Evolutionary conservation across 2,113 vertebrate genomes (phyloP), one percentile per base, ranked within the genome.

Genomic region (Otis tarda): DNA sequence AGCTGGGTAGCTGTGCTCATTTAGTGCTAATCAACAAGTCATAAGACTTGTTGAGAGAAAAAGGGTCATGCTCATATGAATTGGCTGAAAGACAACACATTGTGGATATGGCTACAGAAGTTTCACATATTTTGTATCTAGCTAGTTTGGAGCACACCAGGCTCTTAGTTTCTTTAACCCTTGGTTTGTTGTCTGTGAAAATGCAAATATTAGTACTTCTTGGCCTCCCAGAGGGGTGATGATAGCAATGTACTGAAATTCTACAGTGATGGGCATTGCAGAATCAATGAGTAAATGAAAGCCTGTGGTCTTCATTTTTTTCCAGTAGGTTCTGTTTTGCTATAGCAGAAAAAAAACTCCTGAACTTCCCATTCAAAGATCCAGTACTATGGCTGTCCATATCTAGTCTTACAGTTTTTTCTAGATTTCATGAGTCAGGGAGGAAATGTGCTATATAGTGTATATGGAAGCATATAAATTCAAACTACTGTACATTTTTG

Each of bases 31-130:
- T 43, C 53, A 68, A 31, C 41, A 56, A 83, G 49, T 65, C 5
- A 2, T 24, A 59, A 69, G 68, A 31, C 56, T 79, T n/a, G 8
- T 20, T 60, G 31, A 37, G 37, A 74, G 73, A n/a, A 57, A 28
- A 77, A 70, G 8, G 27, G 33, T 90, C 27, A 70, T 0, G 1
- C 41, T 47, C 2, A 0, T 23, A 14, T 11, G 11, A 37, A 14
- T 52, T 65, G 47, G 63, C 77, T 83, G 33, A 47, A 77, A 78
- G 43, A 18, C 43, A 68, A 31, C 47, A 45, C 0, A 0, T 47
- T 70, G 31, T 73, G 10, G 59, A 77, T 81, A 11, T 25, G 16
- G 31, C 35, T 67, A 27, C 45, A 63, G n/a, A 70, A 77, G 28
- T 87, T 55, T 59, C 25, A 22, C 10, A 0, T 64, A 8, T 37